A percentile compares a stretch with the other conserved stretches of the same genome.
phyloP scores from a whole-genome alignment of 1,140 invertebrate genomes.

The Galendromus occidentalis region DNA sequence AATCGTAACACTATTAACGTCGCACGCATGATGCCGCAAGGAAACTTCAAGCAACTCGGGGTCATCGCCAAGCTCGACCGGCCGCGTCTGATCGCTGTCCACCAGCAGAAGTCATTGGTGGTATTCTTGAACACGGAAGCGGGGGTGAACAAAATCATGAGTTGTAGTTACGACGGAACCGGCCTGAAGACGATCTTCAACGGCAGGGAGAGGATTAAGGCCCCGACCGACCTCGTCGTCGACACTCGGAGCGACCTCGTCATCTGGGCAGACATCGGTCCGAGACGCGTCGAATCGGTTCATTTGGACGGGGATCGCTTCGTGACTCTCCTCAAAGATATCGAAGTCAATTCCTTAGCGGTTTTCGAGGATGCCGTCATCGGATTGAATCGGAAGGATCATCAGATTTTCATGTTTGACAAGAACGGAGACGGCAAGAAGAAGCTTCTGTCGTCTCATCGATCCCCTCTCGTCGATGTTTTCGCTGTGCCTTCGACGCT shows the following conservation, averaged over 20 bases:
- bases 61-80: neutral
- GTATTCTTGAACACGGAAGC: neutral
- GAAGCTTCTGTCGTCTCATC: neutral
- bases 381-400: neutral
- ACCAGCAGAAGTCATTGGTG: neutral
- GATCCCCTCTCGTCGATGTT: neutral
- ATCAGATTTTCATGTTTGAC: neutral
- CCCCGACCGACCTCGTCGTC: neutral
- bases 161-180: neutral
- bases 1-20: neutral
- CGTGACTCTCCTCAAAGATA: neutral
- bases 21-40: slow-evolving; percentile 1
- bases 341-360: neutral
- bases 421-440: neutral
- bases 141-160: neutral
- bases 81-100: neutral
- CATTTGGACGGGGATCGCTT: neutral
- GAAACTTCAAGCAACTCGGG: slow-evolving; percentile 5
- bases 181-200: neutral
- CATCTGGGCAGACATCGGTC: neutral
- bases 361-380: neutral
- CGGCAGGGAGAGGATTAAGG: neutral
- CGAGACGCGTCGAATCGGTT: neutral
- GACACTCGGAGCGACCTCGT: neutral
- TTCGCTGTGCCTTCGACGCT: neutral